A percentile compares a stretch with the other conserved stretches of the same genome.
Conservation (phyloP, 2,888 invertebrate species). For the Acanthopleura granulata region DNA sequence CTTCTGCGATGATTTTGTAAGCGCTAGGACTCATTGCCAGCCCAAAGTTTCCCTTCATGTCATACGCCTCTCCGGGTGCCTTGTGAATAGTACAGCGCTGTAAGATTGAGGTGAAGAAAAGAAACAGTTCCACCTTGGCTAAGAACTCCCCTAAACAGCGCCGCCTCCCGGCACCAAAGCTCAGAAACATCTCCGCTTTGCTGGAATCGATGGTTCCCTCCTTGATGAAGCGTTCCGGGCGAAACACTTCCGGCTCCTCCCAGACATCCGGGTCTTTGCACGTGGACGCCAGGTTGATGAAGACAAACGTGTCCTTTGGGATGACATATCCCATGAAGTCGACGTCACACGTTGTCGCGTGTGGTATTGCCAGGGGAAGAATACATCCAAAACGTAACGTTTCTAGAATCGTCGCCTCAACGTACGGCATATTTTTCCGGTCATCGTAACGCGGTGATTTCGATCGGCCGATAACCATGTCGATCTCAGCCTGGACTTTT, state of each 20-base stretch:
- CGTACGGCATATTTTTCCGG: conserved; percentile 44
- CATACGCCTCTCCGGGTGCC: conserved; percentile 35
- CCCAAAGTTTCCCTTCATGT: conserved; percentile 52
- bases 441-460: conserved; percentile 46
- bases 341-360: conserved; percentile 48
- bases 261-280: conserved; percentile 43
- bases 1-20: too few relatives aligned
- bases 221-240: conserved; percentile 42
- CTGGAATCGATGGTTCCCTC: conserved; percentile 23
- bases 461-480: conserved; percentile 38
- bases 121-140: conserved; percentile 56
- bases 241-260: conserved; percentile 49
- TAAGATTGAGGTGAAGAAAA: conserved; percentile 54
- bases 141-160: conserved; percentile 60
- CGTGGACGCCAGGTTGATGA: conserved; percentile 43
- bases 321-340: conserved; percentile 32
- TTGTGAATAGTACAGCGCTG: conserved; percentile 47
- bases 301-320: conserved; percentile 45
- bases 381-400: conserved; percentile 53
- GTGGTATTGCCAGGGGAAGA: conserved; percentile 60
- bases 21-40: conserved; percentile 54
- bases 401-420: conserved; percentile 54
- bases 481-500: conserved; percentile 53
- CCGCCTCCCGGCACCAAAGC: conserved; percentile 56
- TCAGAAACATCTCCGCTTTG: conserved; percentile 49